phyloP scores from a whole-genome alignment of 2,797 vertebrate genomes.

The Lutjanus argentimaculatus region DNA sequence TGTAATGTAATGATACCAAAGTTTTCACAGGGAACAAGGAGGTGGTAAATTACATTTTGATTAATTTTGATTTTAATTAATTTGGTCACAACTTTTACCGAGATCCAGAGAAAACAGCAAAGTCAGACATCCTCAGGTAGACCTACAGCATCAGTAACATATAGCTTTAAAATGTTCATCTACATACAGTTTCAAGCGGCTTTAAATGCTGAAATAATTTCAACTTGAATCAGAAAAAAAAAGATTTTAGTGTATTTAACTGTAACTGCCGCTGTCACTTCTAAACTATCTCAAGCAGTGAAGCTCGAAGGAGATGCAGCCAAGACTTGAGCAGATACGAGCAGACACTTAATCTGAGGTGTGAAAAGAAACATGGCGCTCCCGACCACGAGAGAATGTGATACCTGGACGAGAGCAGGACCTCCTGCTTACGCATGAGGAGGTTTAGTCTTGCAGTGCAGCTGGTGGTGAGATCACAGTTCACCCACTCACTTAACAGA shows the following conservation, averaged over 20 bases:
- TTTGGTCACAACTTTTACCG: background rate
- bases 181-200: background rate
- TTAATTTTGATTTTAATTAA: too few species aligned
- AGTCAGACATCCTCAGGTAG: background rate
- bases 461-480: constrained; percentile 31
- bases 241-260: background rate
- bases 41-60: background rate
- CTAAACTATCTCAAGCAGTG: background rate
- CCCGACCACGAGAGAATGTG: constrained; percentile 58
- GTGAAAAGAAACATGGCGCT: constrained; percentile 41
- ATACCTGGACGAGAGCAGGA: constrained; percentile 54
- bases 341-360: constrained; percentile 52
- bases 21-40: background rate
- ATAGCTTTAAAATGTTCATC: background rate
- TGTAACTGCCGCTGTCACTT: background rate
- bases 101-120: background rate
- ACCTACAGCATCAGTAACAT: background rate
- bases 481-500: background rate
- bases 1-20: background rate
- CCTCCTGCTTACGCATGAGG: constrained; percentile 56
- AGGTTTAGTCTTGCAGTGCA: constrained; percentile 67
- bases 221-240: background rate
- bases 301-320: background rate
- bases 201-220: background rate
- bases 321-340: constrained; percentile 12